Evolutionary conservation across 1,140 invertebrate species (phyloP).

Genomic region (Schlechtendalia chinensis): DNA sequence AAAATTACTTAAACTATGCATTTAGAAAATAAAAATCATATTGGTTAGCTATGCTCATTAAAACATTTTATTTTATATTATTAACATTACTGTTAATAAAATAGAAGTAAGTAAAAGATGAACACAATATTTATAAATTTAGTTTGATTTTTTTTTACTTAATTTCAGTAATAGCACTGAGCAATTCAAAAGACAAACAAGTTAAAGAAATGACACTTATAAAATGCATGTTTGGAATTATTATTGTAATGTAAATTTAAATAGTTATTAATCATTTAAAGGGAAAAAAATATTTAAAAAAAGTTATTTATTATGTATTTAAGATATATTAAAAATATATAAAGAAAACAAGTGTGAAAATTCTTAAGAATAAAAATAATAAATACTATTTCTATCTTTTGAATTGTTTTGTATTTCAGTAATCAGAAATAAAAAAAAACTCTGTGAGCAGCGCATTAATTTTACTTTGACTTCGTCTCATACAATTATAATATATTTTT

Average conservation of each 20-base stretch:
- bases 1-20: constrained; percentile 14
- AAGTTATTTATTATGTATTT: background rate
- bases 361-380: background rate
- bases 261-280: background rate
- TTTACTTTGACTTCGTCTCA: background rate
- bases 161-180: background rate
- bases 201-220: background rate
- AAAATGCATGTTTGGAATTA: too few species aligned
- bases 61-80: background rate
- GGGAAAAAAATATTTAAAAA: background rate
- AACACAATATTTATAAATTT: constrained; percentile 40
- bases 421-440: constrained; percentile 17
- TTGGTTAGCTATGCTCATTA: background rate
- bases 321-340: background rate
- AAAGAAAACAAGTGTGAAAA: background rate
- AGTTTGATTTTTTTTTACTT: constrained; percentile 1
- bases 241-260: background rate
- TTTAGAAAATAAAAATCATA: constrained; percentile 28
- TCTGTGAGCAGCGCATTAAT: constrained; percentile 26
- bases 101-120: background rate
- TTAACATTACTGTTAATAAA: constrained; percentile 13
- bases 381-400: background rate
- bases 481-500: background rate
- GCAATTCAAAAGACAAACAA: constrained; percentile 19
- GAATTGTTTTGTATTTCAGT: background rate